A percentile compares a stretch with the other conserved stretches of the same genome.
These are phyloP conservation scores for Synanthedon andrenaeformis DNA, from an alignment of 2,888 invertebrate species.

Conservation along the genomic window DNA sequence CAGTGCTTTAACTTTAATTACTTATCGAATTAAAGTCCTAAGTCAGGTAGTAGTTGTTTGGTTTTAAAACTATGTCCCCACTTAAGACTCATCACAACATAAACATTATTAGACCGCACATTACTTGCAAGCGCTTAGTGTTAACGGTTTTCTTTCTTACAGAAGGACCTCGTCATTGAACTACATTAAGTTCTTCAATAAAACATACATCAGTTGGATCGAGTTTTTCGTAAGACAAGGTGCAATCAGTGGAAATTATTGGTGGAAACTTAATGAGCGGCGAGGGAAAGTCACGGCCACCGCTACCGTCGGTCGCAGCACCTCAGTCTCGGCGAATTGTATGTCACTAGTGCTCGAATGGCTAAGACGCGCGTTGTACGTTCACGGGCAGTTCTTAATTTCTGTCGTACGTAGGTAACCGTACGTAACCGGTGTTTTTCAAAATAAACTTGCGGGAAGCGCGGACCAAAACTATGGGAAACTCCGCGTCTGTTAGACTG, in stretches of 20 bases:
- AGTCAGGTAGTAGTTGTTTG: no score
- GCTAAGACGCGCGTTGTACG: constrained; percentile 25
- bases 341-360: constrained; percentile 25
- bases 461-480: constrained; percentile 35
- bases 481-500: constrained; percentile 54
- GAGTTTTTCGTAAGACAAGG: neutral
- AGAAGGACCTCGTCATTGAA: no score
- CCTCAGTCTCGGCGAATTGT: constrained; percentile 1
- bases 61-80: no score
- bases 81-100: no score
- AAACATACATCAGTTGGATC: neutral
- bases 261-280: constrained; percentile 8
- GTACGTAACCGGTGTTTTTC: constrained; percentile 6
- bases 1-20: no score
- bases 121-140: no score
- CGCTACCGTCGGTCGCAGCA: constrained; percentile 4
- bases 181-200: no score
- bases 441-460: constrained; percentile 1
- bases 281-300: constrained; percentile 59
- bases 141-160: no score
- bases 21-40: no score
- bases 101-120: no score
- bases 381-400: neutral
- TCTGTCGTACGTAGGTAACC: neutral
- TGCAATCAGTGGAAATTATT: constrained; percentile 27